Evolutionary conservation across 2,113 vertebrate species (phyloP).

Genomic region (Hyperoodon ampullatus): DNA sequence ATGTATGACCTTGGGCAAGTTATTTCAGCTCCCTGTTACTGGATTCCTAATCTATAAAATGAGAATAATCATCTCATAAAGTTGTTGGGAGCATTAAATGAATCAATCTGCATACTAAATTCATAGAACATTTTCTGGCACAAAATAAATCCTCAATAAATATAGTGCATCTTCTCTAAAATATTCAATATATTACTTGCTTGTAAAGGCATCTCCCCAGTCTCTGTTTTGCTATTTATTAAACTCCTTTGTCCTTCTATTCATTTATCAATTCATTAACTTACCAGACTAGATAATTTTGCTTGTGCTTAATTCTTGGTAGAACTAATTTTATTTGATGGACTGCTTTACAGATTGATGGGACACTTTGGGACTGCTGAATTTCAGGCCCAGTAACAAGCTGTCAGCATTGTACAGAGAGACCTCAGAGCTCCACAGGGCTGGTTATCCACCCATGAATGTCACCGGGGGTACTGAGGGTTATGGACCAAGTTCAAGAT

Average conservation of each 20-base stretch:
- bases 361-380: neutral
- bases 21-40: neutral
- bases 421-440: neutral
- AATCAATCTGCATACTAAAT: neutral
- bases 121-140: neutral
- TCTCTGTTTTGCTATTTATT: neutral
- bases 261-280: neutral
- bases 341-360: neutral
- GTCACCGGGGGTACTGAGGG: neutral
- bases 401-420: neutral
- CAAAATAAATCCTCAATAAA: constrained; percentile 29
- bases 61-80: constrained; percentile 4
- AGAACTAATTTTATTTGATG: neutral
- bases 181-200: neutral
- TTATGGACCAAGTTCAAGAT: neutral
- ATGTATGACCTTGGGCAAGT: neutral
- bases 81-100: neutral
- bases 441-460: neutral
- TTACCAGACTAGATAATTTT: neutral
- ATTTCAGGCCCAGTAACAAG: neutral
- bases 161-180: neutral
- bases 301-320: neutral
- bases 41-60: neutral
- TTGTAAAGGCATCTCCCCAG: neutral
- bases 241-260: neutral